Evolutionary conservation across 2,797 vertebrate genomes (phyloP).

Genomic region (Pangasius djambal): DNA sequence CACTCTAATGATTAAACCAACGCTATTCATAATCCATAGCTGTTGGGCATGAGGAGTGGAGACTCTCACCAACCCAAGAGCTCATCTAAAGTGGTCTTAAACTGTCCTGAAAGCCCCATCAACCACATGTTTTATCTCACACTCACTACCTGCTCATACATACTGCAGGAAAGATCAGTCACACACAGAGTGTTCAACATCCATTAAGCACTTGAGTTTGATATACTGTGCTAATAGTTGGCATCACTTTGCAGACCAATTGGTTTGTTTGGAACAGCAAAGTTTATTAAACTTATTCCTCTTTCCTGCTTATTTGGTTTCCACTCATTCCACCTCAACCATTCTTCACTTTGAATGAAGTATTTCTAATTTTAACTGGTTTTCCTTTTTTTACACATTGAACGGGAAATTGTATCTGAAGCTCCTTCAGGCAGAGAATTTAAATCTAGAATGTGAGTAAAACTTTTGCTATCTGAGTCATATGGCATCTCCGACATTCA

Average conservation of each 20-base stretch:
- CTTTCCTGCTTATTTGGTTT: neutral
- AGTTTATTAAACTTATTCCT: conserved; percentile 2
- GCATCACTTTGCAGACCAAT: neutral
- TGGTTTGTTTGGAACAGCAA: conserved; percentile 10
- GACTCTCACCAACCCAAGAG: conserved; percentile 18
- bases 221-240: conserved; percentile 4
- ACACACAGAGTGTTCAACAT: neutral
- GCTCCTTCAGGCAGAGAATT: neutral
- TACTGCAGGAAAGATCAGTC: conserved; percentile 23
- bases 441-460: neutral
- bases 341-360: neutral
- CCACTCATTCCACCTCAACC: neutral
- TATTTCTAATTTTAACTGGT: neutral
- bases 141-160: conserved; percentile 35
- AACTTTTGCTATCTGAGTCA: neutral
- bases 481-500: neutral
- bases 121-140: conserved; percentile 12
- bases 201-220: conserved; percentile 18
- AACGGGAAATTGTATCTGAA: neutral
- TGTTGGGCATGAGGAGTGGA: conserved; percentile 43
- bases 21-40: conserved; percentile 37
- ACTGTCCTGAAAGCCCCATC: conserved; percentile 11
- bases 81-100: conserved; percentile 42
- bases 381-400: neutral
- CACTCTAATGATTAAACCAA: conserved; percentile 51